A percentile compares a stretch with the other conserved stretches of the same genome.
Conservation (phyloP, 2,113 vertebrate genomes). For the Petrocephalus microphthalmus region DNA sequence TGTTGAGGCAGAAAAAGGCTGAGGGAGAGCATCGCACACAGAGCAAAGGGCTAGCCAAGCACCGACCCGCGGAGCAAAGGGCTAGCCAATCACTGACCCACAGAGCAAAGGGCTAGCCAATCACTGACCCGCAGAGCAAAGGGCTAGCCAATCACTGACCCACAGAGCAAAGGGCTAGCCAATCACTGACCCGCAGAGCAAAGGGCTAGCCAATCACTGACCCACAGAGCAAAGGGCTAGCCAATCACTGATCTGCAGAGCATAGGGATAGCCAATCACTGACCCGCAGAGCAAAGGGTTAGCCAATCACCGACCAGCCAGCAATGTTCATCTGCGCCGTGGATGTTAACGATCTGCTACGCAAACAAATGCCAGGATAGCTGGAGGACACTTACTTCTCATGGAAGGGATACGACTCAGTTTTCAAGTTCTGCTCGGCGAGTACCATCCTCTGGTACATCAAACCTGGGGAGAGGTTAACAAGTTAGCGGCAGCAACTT, state of each 20-base stretch:
- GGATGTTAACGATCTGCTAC: neutral
- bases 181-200: neutral
- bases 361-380: neutral
- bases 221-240: too few species aligned
- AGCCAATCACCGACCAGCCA: too few species aligned
- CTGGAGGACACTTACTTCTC: constrained; percentile 64
- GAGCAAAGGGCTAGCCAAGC: neutral
- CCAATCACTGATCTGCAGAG: too few species aligned
- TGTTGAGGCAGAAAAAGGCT: neutral
- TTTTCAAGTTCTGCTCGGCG: constrained; percentile 69
- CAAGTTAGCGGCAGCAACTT: too few species aligned
- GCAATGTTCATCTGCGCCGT: neutral
- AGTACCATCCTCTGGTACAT: constrained; percentile 69
- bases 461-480: constrained; percentile 46
- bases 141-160: too few species aligned
- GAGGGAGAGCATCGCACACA: neutral
- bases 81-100: too few species aligned
- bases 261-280: too few species aligned
- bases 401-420: constrained; percentile 51
- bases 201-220: neutral
- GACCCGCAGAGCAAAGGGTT: too few species aligned
- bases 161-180: too few species aligned
- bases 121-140: too few species aligned
- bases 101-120: too few species aligned
- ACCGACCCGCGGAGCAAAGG: too few species aligned